phyloP scores from a whole-genome alignment of 2,797 vertebrate genomes.

The Eulemur mongoz region DNA sequence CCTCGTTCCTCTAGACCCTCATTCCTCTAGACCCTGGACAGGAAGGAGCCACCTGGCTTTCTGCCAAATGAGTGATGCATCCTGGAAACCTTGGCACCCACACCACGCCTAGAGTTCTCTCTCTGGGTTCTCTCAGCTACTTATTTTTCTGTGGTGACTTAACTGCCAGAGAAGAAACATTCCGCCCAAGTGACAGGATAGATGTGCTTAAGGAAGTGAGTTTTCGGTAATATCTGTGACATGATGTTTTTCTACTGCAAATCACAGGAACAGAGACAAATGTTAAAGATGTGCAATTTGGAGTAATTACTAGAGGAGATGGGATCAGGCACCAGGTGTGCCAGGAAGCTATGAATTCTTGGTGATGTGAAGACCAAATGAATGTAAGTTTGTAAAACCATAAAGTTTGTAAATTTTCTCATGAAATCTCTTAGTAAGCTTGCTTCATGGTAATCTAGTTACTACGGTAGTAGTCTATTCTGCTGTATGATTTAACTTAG shows the following conservation, averaged over 20 bases:
- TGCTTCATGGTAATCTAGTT: neutral
- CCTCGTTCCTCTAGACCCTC: neutral
- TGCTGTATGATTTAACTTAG: neutral
- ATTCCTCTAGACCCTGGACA: neutral
- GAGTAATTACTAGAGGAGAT: neutral
- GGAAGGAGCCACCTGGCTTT: neutral
- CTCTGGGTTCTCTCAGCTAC: neutral
- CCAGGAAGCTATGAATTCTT: neutral
- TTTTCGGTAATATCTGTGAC: neutral
- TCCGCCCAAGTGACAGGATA: neutral
- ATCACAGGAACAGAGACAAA: neutral
- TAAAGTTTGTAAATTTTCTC: neutral
- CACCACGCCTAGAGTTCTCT: fast-evolving
- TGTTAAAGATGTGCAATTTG: neutral
- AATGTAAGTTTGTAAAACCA: neutral
- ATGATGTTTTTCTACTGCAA: neutral
- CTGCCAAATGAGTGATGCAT: neutral
- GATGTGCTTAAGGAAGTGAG: neutral
- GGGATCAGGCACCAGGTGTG: neutral
- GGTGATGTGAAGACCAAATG: neutral
- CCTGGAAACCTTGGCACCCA: neutral
- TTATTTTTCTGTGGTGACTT: neutral
- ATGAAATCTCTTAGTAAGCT: neutral
- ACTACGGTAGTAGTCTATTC: neutral
- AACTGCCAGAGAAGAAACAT: neutral